Conservation (phyloP, 1,140 invertebrate genomes). For the Varroa destructor region DNA sequence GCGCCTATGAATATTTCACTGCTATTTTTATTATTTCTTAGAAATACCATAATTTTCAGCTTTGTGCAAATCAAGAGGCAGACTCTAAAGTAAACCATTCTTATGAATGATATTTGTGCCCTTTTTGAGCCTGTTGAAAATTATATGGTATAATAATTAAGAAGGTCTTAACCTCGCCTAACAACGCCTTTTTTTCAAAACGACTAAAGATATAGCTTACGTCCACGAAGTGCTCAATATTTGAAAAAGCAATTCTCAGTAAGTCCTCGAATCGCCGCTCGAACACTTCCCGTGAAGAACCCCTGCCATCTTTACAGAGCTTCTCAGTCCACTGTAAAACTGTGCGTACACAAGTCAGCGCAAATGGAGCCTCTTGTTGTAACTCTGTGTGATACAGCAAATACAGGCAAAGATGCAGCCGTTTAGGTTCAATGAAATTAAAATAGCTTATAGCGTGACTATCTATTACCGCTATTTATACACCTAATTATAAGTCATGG, state of each 20-base stretch:
- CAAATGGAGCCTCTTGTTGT: not conserved
- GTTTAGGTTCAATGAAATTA: not conserved
- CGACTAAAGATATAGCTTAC: not conserved
- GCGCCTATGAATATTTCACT: too few relatives aligned
- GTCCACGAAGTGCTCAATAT: constrained; percentile 18
- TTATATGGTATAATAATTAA: too few relatives aligned
- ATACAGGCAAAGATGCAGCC: too few relatives aligned
- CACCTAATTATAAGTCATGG: not conserved
- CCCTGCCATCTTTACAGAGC: not conserved
- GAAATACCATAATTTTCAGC: too few relatives aligned
- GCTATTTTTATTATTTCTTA: too few relatives aligned
- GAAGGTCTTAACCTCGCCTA: too few relatives aligned
- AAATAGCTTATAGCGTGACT: not conserved
- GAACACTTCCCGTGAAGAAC: not conserved
- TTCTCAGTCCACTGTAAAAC: constrained; percentile 19
- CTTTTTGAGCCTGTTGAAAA: too few relatives aligned
- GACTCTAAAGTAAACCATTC: too few relatives aligned
- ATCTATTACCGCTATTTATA: not conserved
- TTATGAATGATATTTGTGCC: too few relatives aligned
- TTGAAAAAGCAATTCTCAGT: constrained; percentile 2
- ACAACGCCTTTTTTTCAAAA: too few relatives aligned
- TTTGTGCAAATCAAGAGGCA: too few relatives aligned
- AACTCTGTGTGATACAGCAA: not conserved
- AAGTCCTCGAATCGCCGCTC: not conserved
- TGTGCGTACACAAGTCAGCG: constrained; percentile 16